These are phyloP conservation scores for Osmoderma eremita DNA, from an alignment of 2,888 invertebrate species.

Conservation along the genomic window DNA sequence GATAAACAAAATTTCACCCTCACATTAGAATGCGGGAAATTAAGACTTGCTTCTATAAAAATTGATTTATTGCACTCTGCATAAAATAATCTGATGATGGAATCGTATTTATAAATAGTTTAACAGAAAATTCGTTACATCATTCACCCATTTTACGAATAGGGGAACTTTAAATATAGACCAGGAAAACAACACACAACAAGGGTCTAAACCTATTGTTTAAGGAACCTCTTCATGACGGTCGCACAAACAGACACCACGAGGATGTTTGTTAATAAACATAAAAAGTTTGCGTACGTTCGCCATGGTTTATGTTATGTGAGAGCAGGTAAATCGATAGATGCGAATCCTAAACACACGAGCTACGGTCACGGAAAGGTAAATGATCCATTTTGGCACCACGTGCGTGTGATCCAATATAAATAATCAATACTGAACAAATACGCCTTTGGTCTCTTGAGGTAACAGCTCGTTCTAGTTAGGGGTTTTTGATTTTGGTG, in stretches of 20 bases:
- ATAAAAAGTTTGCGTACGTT: constrained; percentile 20
- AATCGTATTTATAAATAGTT: no score
- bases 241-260: constrained; percentile 25
- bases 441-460: background rate
- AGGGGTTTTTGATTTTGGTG: no score
- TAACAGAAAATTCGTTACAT: no score
- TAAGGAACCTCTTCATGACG: constrained; percentile 32
- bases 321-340: constrained; percentile 38
- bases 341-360: constrained; percentile 38
- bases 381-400: constrained; percentile 40
- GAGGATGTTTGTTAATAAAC: constrained; percentile 27
- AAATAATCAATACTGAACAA: constrained; percentile 27
- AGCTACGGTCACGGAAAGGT: constrained; percentile 26
- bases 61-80: no score
- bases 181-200: background rate
- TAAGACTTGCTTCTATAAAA: no score
- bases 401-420: constrained; percentile 36
- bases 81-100: no score
- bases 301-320: background rate
- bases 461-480: no score
- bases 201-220: constrained; percentile 11
- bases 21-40: no score
- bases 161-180: no score
- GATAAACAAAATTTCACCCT: no score
- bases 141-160: no score